phyloP scores from a whole-genome alignment of 2,113 vertebrate genomes.

The Hydrolagus affinis region DNA sequence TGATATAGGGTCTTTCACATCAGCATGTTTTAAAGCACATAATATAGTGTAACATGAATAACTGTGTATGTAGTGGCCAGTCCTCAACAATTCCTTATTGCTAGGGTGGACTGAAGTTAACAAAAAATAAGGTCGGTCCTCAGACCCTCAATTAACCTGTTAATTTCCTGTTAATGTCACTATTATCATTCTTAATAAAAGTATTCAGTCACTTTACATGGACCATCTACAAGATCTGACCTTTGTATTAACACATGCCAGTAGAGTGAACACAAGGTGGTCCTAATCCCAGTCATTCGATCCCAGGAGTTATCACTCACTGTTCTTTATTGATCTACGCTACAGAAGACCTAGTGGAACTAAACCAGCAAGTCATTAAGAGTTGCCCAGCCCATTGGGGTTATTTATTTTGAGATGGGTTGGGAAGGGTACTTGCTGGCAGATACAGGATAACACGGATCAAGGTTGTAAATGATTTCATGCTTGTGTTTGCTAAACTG shows the following conservation, averaged over 20 bases:
- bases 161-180: background rate
- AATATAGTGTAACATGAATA: no score
- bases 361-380: background rate
- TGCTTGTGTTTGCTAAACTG: slow-evolving; percentile 26
- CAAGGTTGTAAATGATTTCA: slow-evolving; percentile 26
- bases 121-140: background rate
- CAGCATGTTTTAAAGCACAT: no score
- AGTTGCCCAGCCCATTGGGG: background rate
- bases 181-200: background rate
- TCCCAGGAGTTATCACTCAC: slow-evolving; percentile 48
- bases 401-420: slow-evolving; percentile 29
- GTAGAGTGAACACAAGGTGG: background rate
- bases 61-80: no score
- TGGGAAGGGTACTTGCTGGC: background rate
- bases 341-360: background rate
- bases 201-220: background rate
- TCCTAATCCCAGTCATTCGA: slow-evolving; percentile 30
- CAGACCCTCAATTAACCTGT: background rate
- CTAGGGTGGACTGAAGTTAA: background rate
- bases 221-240: background rate
- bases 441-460: slow-evolving; percentile 6
- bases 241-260: background rate
- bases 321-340: slow-evolving; percentile 48
- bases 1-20: no score
- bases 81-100: no score